Evolutionary conservation across 2,888 invertebrate species (phyloP).

Genomic region (Ectropis crepuscularia): DNA sequence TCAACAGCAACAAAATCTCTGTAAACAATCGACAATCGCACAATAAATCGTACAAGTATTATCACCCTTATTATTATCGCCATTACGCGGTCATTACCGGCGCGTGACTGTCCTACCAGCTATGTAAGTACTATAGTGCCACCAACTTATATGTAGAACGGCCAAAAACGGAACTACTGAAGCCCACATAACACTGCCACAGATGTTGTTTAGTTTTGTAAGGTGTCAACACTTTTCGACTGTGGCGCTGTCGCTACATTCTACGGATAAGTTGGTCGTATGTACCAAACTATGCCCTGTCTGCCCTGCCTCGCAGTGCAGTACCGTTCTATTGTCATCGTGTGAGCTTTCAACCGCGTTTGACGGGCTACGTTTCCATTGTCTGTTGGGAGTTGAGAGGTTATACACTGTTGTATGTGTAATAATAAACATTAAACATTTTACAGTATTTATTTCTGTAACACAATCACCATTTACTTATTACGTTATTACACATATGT

Average conservation of each 20-base stretch:
- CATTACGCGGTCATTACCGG: conserved; percentile 36
- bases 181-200: no score
- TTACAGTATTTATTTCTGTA: no score
- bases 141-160: no score
- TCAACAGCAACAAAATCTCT: conserved; percentile 1
- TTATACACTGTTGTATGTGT: no score
- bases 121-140: neutral
- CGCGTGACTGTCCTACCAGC: conserved; percentile 39
- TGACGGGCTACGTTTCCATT: conserved; percentile 30
- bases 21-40: conserved; percentile 14
- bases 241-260: no score
- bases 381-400: conserved; percentile 12
- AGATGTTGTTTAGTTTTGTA: no score
- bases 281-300: conserved; percentile 30
- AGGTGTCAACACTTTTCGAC: no score
- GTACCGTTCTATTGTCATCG: conserved; percentile 48
- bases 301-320: conserved; percentile 20
- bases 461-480: no score
- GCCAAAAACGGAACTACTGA: no score
- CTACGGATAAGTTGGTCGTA: no score
- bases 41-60: conserved; percentile 19
- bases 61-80: conserved; percentile 16
- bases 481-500: no score
- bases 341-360: conserved; percentile 19
- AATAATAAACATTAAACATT: no score